These are phyloP conservation scores for Stylophora pistillata DNA, from an alignment of 64 coral and sea anemone genomes.

Conservation along the genomic window DNA sequence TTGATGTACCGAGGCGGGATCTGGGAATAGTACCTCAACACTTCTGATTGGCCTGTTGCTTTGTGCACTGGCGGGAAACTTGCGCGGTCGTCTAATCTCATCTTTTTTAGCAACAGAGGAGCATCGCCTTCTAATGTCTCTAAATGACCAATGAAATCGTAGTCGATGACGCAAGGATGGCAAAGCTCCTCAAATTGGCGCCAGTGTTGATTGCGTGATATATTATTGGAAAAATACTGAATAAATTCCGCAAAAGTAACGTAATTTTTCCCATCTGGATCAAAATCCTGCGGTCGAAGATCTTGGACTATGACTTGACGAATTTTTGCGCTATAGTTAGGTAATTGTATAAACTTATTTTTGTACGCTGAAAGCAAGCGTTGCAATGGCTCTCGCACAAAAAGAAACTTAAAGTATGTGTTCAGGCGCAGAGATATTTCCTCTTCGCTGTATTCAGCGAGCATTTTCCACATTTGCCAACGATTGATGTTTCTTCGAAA, in stretches of 20 bases:
- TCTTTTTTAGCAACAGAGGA: neutral
- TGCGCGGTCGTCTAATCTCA: neutral
- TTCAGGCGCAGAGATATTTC: neutral
- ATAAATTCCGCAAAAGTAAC: neutral
- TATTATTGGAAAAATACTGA: conserved; percentile 7
- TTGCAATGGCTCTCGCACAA: neutral
- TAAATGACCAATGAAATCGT: conserved; percentile 16
- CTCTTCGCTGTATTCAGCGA: neutral
- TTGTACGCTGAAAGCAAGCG: neutral
- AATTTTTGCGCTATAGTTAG: neutral
- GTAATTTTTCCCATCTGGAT: neutral
- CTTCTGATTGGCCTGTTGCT: neutral
- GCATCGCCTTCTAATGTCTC: neutral
- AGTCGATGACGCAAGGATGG: neutral
- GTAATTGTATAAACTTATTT: neutral
- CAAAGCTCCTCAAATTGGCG: conserved; percentile 5
- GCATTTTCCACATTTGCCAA: neutral
- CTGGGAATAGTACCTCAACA: conserved; percentile 4
- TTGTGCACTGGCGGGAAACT: conserved; percentile 11
- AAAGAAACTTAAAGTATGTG: neutral
- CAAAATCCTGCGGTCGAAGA: neutral
- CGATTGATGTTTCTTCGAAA: neutral
- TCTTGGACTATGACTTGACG: neutral
- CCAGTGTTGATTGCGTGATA: neutral
- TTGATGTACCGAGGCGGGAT: neutral